Percentiles rank a stretch among this genome's conserved stretches.
These are phyloP conservation scores for Drosophila meridionalis DNA, from an alignment of 2,888 invertebrate genomes.

Conservation along the genomic window DNA sequence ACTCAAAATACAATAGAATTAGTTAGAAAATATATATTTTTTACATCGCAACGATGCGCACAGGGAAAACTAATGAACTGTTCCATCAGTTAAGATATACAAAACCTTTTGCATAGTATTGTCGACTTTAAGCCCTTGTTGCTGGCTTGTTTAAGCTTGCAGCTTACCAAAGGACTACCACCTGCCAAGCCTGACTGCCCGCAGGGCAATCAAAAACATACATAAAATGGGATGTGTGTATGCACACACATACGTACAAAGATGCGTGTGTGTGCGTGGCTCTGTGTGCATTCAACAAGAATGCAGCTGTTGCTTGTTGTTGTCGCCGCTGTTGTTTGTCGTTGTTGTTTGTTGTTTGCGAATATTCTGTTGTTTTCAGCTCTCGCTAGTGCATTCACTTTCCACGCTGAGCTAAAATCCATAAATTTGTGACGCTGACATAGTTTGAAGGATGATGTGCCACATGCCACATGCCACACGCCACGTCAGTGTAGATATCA, in stretches of 20 bases:
- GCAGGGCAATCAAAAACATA: conserved; percentile 18
- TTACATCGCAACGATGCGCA: not conserved
- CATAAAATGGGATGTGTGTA: conserved; percentile 4
- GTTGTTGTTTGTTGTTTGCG: conserved; percentile 21
- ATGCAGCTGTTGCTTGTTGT: conserved; percentile 19
- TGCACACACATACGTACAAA: not conserved
- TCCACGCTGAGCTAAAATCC: conserved; percentile 43
- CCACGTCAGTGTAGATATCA: not conserved
- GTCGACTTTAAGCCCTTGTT: conserved; percentile 23
- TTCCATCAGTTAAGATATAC: conserved; percentile 4
- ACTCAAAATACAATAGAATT: not conserved
- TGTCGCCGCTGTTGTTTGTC: conserved; percentile 12
- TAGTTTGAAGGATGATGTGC: conserved; percentile 60
- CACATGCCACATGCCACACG: conserved; percentile 23
- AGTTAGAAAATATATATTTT: not conserved
- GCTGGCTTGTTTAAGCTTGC: conserved; percentile 22
- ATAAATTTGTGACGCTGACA: conserved; percentile 65
- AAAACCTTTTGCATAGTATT: conserved; percentile 12
- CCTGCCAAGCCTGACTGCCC: conserved; percentile 15
- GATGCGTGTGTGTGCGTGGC: not conserved
- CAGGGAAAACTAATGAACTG: conserved; percentile 7
- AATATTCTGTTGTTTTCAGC: conserved; percentile 20
- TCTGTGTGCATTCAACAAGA: conserved; percentile 9
- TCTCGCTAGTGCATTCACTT: conserved; percentile 26
- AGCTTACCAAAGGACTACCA: conserved; percentile 27